phyloP scores from a whole-genome alignment of 2,888 invertebrate genomes.

The Hermodice carunculata region DNA sequence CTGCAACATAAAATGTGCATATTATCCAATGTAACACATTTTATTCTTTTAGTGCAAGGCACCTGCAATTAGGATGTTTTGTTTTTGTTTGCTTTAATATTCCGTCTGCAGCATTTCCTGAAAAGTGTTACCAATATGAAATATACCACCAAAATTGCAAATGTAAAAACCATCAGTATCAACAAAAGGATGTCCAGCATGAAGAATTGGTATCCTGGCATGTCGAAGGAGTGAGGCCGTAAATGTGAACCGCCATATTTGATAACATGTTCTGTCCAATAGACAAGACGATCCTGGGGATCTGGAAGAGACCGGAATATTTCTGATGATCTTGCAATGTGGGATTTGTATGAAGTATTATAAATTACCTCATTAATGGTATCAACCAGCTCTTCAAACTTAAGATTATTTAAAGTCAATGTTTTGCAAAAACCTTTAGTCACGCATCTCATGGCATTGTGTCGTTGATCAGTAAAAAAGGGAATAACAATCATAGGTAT shows the following conservation, averaged over 20 bases:
- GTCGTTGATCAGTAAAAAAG: constrained; percentile 40
- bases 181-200: constrained; percentile 39
- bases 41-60: too few relatives aligned
- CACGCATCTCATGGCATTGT: constrained; percentile 36
- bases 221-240: constrained; percentile 38
- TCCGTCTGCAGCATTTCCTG: too few relatives aligned
- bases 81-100: too few relatives aligned
- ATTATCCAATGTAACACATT: too few relatives aligned
- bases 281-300: constrained; percentile 43
- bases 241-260: constrained; percentile 48
- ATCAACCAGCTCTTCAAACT: constrained; percentile 21
- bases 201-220: constrained; percentile 46
- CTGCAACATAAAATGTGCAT: too few relatives aligned
- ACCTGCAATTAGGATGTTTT: too few relatives aligned
- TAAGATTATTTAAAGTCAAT: background rate
- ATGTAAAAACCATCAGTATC: too few relatives aligned
- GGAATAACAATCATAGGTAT: constrained; percentile 50
- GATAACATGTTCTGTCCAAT: constrained; percentile 50
- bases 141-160: too few relatives aligned
- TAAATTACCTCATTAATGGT: constrained; percentile 31
- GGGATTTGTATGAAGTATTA: constrained; percentile 30
- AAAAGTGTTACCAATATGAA: too few relatives aligned
- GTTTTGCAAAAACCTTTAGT: constrained; percentile 23
- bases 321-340: constrained; percentile 33
- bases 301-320: constrained; percentile 31